Evolutionary conservation across 2,888 invertebrate genomes (phyloP).

Genomic region (Melieria crassipennis): DNA sequence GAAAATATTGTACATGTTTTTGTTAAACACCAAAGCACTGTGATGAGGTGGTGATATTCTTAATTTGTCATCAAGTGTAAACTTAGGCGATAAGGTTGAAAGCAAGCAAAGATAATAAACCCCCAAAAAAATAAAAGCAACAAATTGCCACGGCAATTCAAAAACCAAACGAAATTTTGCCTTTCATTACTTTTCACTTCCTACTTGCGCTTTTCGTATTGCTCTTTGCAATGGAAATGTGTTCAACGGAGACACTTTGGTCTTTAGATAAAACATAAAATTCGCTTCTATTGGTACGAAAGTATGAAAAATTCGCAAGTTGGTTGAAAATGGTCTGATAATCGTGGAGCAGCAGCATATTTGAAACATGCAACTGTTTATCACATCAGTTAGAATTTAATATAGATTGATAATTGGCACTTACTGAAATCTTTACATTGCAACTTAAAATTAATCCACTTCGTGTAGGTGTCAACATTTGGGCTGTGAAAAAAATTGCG

Average conservation of each 20-base stretch:
- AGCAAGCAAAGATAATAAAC: background rate
- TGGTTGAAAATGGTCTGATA: too few species aligned
- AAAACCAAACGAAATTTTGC: conserved; percentile 7
- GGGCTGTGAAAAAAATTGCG: conserved; percentile 53
- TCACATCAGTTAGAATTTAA: too few species aligned
- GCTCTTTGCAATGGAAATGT: background rate
- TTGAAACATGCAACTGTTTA: too few species aligned
- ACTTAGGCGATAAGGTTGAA: conserved; percentile 1
- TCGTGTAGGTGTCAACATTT: conserved; percentile 35
- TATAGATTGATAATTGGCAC: background rate
- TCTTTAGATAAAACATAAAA: too few species aligned
- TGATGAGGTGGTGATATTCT: conserved; percentile 12
- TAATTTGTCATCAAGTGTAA: conserved; percentile 9
- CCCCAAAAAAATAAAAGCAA: conserved; percentile 23
- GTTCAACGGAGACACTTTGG: too few species aligned
- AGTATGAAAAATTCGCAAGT: too few species aligned
- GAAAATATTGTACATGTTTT: conserved; percentile 3
- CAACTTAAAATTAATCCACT: background rate
- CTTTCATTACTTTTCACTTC: too few species aligned
- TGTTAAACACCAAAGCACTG: conserved; percentile 1
- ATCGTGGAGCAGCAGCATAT: too few species aligned
- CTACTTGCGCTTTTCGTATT: background rate
- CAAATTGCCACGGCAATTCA: conserved; percentile 26
- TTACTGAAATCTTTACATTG: background rate
- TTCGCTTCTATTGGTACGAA: too few species aligned